Base-by-base conservation (phyloP, 2,113 vertebrate genomes). In the Tylochromis polylepis region DNA sequence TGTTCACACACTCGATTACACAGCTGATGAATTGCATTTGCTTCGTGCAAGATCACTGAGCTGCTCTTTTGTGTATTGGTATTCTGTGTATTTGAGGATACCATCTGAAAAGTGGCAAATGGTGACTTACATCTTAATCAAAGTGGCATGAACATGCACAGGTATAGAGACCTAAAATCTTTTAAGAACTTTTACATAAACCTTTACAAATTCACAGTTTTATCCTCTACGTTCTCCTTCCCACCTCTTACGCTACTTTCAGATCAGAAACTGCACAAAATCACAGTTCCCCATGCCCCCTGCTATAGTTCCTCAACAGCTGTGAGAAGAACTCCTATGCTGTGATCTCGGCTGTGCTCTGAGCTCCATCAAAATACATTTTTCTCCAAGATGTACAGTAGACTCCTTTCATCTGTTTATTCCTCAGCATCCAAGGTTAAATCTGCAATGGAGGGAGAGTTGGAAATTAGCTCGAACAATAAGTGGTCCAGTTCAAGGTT, bases 21-120 rank as follows among this genome's bases (percentile, higher is more conserved):
- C 72, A 10, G 46, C 46, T 87, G 75, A 91, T 87, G 41, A 87
- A 84, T 57, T 78, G 24, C 36, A 20, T 88, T 87, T 78, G 27
- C 55, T 82, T 82, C 15, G 12, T 65, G 34, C 24, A 3, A 6
- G 5, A 51, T 46, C 53, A 46, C 72, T n/a, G 27, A 72, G 62
- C 10, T 58, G 81, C 55, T 79, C 31, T 70, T 41, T 75, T 59
- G 34, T 62, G 18, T 67, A 5, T 38, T 10, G 5, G 43, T 41
- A 5, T 31, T 67, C 4, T 88, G 27, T 82, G 29, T 65, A 59
- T 83, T 81, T 29, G 3, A 78, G 15, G 18, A 43, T 16, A 27
- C 20, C 4, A 70, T 43, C 31, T 38, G 49, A 43, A 80, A 70
- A 58, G 1, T 53, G 41, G 10, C 20, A n/a, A 38, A 31, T 49